Evolutionary conservation across 2,113 vertebrate species (phyloP).

Genomic region (Alectura lathami): DNA sequence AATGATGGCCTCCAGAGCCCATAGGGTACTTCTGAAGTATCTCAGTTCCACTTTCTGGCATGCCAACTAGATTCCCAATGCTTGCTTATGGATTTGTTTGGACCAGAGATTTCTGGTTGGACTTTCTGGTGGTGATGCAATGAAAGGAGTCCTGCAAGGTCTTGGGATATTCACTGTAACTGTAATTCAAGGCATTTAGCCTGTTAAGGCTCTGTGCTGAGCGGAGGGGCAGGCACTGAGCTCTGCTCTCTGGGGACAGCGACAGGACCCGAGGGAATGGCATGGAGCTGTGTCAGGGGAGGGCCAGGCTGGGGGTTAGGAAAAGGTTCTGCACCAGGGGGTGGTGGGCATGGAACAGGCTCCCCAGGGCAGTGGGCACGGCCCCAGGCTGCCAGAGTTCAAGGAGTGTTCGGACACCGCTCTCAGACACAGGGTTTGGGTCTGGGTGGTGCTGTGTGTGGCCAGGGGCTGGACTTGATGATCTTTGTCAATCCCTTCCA

Average conservation of each 20-base stretch:
- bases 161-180: not conserved
- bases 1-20: not conserved
- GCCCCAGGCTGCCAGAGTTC: not conserved
- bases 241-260: not conserved
- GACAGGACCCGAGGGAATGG: not conserved
- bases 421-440: not conserved
- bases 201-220: not conserved
- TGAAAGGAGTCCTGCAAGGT: not conserved
- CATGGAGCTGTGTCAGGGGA: not conserved
- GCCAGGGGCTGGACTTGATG: not conserved
- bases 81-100: not conserved
- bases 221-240: not conserved
- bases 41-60: not conserved
- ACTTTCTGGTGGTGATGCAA: not conserved
- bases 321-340: not conserved
- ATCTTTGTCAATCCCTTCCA: not conserved
- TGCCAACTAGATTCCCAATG: not conserved
- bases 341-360: not conserved
- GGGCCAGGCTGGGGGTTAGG: not conserved
- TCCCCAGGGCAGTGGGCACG: not conserved
- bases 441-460: not conserved
- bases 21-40: not conserved
- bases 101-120: not conserved
- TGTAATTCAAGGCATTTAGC: not conserved
- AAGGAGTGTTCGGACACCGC: not conserved